These are phyloP conservation scores for Sturmia bella DNA, from an alignment of 2,888 invertebrate species.

Conservation along the genomic window DNA sequence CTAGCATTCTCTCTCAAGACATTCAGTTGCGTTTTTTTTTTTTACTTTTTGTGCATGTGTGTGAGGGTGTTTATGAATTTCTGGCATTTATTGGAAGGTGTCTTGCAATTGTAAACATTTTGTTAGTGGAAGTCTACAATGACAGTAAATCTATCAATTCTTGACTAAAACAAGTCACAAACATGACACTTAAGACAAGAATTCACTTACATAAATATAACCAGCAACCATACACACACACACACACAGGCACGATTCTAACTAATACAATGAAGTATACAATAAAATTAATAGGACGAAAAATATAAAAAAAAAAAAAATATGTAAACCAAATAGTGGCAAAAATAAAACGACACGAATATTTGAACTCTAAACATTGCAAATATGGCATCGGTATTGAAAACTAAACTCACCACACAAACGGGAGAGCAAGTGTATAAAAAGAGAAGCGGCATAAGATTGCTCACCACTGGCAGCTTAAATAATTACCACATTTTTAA, in stretches of 20 bases:
- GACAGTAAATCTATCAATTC: slow-evolving; percentile 68
- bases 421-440: neutral
- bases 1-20: neutral
- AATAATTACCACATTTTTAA: neutral
- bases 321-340: slow-evolving; percentile 14
- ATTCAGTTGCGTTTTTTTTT: neutral
- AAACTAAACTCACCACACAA: slow-evolving; percentile 16
- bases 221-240: neutral
- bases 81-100: slow-evolving; percentile 49
- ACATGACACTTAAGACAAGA: slow-evolving; percentile 66
- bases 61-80: slow-evolving; percentile 30
- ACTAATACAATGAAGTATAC: neutral
- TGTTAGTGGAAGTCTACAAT: slow-evolving; percentile 48
- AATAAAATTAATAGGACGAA: slow-evolving; percentile 1
- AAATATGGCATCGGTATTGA: slow-evolving; percentile 14
- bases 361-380: slow-evolving; percentile 29
- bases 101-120: slow-evolving; percentile 58
- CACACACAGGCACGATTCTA: neutral
- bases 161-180: slow-evolving; percentile 67
- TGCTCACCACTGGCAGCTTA: slow-evolving; percentile 13
- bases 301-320: slow-evolving; percentile 17
- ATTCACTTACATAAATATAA: slow-evolving; percentile 36
- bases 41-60: neutral
- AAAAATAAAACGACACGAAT: slow-evolving; percentile 43
- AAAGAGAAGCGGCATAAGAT: neutral